Conservation (phyloP, 2,888 invertebrate species). For the Drosophila tripunctata region DNA sequence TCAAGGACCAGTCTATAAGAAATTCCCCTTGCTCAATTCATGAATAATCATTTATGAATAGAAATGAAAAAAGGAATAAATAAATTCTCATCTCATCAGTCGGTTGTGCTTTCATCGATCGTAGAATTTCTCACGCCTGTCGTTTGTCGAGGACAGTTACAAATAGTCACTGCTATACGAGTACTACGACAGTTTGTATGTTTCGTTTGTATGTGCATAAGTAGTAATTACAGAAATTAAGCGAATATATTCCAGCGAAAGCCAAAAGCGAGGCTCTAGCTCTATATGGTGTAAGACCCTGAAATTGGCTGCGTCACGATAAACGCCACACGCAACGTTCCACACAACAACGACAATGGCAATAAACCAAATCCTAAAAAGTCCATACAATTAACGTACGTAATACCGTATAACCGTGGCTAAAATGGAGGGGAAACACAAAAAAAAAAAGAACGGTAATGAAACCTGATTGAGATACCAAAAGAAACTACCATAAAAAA, state of each 20-base stretch:
- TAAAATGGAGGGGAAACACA: slow-evolving; percentile 1
- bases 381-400: slow-evolving; percentile 36
- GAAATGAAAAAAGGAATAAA: background rate
- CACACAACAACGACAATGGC: slow-evolving; percentile 28
- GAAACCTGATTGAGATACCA: slow-evolving; percentile 36
- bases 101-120: slow-evolving; percentile 53
- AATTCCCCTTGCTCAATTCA: too few relatives aligned
- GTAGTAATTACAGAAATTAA: slow-evolving; percentile 55
- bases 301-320: slow-evolving; percentile 62
- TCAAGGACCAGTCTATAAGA: background rate
- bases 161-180: background rate
- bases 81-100: slow-evolving; percentile 2
- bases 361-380: slow-evolving; percentile 37
- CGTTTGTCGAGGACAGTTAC: slow-evolving; percentile 58
- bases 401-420: too few relatives aligned
- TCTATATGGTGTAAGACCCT: slow-evolving; percentile 35
- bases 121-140: slow-evolving; percentile 17
- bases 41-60: background rate
- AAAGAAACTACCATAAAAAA: background rate
- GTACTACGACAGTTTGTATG: background rate
- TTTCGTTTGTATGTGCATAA: slow-evolving; percentile 22
- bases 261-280: slow-evolving; percentile 15
- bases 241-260: slow-evolving; percentile 34
- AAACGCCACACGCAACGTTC: slow-evolving; percentile 53
- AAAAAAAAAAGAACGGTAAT: slow-evolving; percentile 13